These are phyloP conservation scores for Lordiphosa mommai DNA, from an alignment of 1,140 invertebrate genomes.

Conservation along the genomic window DNA sequence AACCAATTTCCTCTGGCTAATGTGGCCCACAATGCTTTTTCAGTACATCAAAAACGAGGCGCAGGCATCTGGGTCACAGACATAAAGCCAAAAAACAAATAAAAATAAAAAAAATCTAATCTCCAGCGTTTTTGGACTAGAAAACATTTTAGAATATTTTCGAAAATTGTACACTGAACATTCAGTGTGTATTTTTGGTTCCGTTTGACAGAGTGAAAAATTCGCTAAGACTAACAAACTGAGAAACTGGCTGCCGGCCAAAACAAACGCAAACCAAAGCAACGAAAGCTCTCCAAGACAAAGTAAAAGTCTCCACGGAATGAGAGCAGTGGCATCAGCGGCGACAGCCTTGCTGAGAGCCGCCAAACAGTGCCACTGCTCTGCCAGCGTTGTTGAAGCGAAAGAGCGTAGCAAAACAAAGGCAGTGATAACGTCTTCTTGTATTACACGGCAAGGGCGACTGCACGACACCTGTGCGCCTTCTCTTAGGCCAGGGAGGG, in stretches of 20 bases:
- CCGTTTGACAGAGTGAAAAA: constrained; percentile 22
- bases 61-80: neutral
- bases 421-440: constrained; percentile 12
- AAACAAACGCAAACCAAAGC: constrained; percentile 16
- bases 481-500: no score
- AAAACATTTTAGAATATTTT: neutral
- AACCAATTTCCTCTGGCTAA: no score
- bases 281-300: neutral
- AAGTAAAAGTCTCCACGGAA: no score
- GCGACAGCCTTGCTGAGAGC: neutral
- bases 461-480: constrained; percentile 3
- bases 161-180: no score
- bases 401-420: constrained; percentile 30
- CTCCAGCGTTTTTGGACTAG: neutral
- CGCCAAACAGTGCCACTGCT: neutral
- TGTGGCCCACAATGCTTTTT: no score
- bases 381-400: neutral
- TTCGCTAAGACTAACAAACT: constrained; percentile 14
- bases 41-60: neutral
- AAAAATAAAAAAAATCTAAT: neutral
- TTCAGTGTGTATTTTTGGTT: constrained; percentile 36
- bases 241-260: constrained; percentile 31
- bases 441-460: constrained; percentile 4
- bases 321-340: no score
- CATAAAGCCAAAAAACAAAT: neutral